Evolutionary conservation across 92 coral and sea anemone genomes (phyloP).

Genomic region (Ricordea florida): DNA sequence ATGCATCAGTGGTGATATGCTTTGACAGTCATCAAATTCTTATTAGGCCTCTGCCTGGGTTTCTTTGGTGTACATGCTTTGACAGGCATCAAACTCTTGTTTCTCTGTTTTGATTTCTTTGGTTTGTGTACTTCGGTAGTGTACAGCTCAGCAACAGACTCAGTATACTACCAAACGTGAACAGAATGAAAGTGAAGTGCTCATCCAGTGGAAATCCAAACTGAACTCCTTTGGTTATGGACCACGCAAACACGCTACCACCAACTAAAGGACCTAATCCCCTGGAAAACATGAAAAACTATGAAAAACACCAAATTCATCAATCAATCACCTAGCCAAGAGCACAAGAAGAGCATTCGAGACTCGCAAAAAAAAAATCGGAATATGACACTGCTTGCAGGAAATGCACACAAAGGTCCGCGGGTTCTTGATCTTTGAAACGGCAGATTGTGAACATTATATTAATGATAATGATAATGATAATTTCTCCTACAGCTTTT

Average conservation of each 20-base stretch:
- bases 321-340: background rate
- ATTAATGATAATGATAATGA: no score
- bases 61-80: background rate
- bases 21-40: no score
- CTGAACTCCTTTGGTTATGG: slow-evolving; percentile 72
- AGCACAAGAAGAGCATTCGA: no score
- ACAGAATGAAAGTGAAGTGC: slow-evolving; percentile 60
- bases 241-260: slow-evolving; percentile 92
- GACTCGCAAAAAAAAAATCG: no score
- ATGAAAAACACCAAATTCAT: background rate
- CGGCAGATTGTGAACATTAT: no score
- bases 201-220: slow-evolving; percentile 84
- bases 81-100: background rate
- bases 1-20: no score
- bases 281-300: slow-evolving; percentile 22
- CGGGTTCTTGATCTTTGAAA: no score
- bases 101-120: background rate
- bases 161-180: slow-evolving; percentile 55
- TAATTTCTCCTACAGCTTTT: no score
- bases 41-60: no score
- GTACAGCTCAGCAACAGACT: slow-evolving; percentile 51
- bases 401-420: no score
- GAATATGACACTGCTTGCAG: no score
- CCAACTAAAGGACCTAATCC: slow-evolving; percentile 60
- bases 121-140: slow-evolving; percentile 51